Percentiles rank a stretch among this genome's conserved stretches.
Conservation (phyloP, 2,888 invertebrate species). For the Macrosiphum euphorbiae region DNA sequence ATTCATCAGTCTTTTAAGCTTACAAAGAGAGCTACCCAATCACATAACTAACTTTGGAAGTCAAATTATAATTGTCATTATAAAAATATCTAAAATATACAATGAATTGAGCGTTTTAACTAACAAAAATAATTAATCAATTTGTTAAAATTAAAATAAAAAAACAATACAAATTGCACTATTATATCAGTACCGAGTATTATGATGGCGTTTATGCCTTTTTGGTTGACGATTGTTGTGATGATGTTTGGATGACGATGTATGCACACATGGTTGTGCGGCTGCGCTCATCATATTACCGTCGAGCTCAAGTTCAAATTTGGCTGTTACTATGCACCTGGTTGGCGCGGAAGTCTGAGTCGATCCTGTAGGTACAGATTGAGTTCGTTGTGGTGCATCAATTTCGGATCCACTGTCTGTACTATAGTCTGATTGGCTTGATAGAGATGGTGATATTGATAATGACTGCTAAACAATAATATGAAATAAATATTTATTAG, state of each 20-base stretch:
- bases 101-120: conserved; percentile 57
- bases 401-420: conserved; percentile 48
- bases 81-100: conserved; percentile 52
- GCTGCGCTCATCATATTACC: conserved; percentile 52
- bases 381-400: conserved; percentile 36
- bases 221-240: conserved; percentile 57
- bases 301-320: conserved; percentile 54
- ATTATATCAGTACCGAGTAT: conserved; percentile 51
- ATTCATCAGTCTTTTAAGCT: conserved; percentile 61
- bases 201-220: conserved; percentile 59
- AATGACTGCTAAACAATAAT: conserved; percentile 30
- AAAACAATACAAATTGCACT: conserved; percentile 61
- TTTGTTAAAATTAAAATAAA: conserved; percentile 54
- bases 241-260: conserved; percentile 37
- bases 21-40: conserved; percentile 62
- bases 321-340: conserved; percentile 53
- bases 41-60: conserved; percentile 54
- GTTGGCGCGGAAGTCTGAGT: conserved; percentile 29
- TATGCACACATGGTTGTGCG: conserved; percentile 50
- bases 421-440: conserved; percentile 44
- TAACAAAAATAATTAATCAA: conserved; percentile 42
- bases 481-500: background rate
- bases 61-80: conserved; percentile 35
- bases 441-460: conserved; percentile 39
- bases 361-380: conserved; percentile 9